Evolutionary conservation across 2,797 vertebrate species (phyloP).

Genomic region (Falco peregrinus): DNA sequence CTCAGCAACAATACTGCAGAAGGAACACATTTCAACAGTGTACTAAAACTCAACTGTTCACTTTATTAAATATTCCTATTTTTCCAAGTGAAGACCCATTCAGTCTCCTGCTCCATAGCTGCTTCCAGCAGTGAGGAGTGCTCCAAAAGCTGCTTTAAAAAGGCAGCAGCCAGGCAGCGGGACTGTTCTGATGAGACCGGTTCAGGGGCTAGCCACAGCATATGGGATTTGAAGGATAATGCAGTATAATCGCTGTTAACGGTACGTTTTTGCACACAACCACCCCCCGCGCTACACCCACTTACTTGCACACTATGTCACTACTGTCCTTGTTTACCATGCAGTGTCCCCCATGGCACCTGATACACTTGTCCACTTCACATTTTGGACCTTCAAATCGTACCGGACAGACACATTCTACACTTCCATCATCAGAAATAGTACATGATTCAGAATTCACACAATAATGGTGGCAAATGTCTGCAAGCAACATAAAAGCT

Average conservation of each 20-base stretch:
- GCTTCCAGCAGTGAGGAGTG: background rate
- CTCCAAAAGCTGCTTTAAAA: background rate
- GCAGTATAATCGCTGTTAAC: accelerated
- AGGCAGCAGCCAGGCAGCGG: background rate
- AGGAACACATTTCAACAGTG: background rate
- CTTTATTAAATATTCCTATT: background rate
- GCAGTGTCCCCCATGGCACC: conserved; percentile 93
- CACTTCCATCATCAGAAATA: conserved; percentile 87
- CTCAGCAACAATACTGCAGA: background rate
- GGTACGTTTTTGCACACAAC: accelerated
- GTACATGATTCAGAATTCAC: conserved; percentile 95
- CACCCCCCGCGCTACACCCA: background rate
- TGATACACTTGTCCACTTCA: conserved; percentile 91
- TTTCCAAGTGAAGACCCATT: background rate
- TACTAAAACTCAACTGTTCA: background rate
- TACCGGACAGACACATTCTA: conserved; percentile 91
- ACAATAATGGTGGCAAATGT: conserved; percentile 92
- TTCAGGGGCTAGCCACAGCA: accelerated
- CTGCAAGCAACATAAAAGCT: conserved; percentile 39
- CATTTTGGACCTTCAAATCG: conserved; percentile 93
- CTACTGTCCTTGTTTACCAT: conserved; percentile 86
- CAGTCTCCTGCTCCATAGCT: background rate
- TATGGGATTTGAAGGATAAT: accelerated
- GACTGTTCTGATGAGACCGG: accelerated
- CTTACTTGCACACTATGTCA: conserved; percentile 96